Evolutionary conservation across 2,797 vertebrate genomes (phyloP), one percentile per base, ranked within the genome.

Genomic region (Otus scops): DNA sequence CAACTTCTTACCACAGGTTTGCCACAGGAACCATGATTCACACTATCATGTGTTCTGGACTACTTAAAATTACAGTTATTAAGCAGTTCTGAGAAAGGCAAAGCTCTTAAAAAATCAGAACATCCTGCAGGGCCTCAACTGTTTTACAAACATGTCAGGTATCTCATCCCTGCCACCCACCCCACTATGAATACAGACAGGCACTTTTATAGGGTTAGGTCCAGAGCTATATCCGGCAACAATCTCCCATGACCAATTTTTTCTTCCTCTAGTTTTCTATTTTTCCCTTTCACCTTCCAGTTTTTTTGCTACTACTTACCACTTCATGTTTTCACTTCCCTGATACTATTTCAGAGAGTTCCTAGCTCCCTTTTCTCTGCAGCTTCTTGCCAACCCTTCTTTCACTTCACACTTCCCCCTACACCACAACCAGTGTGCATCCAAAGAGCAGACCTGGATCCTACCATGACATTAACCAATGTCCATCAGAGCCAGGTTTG

Each of bases 21-120:
- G 84, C 93, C 96, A 97, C 92, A 95, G 93, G 90, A 97, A 87
- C 84, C 88, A 61, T 97, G 96, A 97, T 95, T 97, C 95, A 97
- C 85, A 71, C 53, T 85, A 75, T 92, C 92, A 85, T 85, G 81
- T 85, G 86, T 85, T 89, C 76, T 80, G 68, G 36, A 63, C 75
- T 93, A 80, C 68, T 93, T 89, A 57, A 95, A 96, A 92, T 92
- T 83, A 73, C 68, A 92, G 88, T 93, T 92, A 96, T 92, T 95
- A 95, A 89, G 63, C 80, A 89, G 71, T 92, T 89, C 86, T 95
- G 81, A 95, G 86, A 94, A 95, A 89, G 59, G 80, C 73, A 86
- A 83, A 74, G 20, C 54, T 85, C 92, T 85, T 54, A 60, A 93
- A 94, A 91, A 88, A 57, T 76, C 47, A 67, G 56, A 83, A 90